Evolutionary conservation across 2,113 vertebrate species (phyloP).

Genomic region (Pelobates fuscus): DNA sequence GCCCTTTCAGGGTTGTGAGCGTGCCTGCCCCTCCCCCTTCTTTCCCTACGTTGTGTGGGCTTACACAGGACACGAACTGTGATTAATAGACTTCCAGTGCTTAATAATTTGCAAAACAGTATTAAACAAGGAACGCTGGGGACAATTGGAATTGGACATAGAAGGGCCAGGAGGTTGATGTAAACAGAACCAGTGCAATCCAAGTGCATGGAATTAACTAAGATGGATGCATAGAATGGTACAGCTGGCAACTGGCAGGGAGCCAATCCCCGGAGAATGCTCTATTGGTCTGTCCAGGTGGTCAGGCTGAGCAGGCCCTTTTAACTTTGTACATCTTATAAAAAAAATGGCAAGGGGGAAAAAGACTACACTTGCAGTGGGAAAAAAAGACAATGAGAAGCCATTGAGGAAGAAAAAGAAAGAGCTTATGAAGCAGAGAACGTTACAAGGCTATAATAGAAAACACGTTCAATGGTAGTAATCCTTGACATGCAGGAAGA

Average conservation of each 20-base stretch:
- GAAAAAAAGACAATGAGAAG: slow-evolving; percentile 78
- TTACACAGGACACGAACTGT: slow-evolving; percentile 84
- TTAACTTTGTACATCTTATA: slow-evolving; percentile 87
- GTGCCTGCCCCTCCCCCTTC: slow-evolving; percentile 75
- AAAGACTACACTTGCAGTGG: slow-evolving; percentile 73
- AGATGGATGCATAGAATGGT: slow-evolving; percentile 82
- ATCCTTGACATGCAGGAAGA: slow-evolving; percentile 83
- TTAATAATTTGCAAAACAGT: slow-evolving; percentile 92
- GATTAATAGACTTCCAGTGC: slow-evolving; percentile 88
- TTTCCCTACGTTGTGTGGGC: slow-evolving; percentile 83
- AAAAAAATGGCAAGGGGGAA: slow-evolving; percentile 63
- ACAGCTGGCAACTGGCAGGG: slow-evolving; percentile 86
- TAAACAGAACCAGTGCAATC: slow-evolving; percentile 81
- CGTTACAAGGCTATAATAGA: slow-evolving; percentile 85
- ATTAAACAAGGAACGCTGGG: slow-evolving; percentile 82
- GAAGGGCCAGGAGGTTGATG: slow-evolving; percentile 76
- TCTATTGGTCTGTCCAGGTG: slow-evolving; percentile 83
- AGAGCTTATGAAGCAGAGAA: slow-evolving; percentile 88
- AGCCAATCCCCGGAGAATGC: slow-evolving; percentile 75
- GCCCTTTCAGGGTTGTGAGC: slow-evolving; percentile 81
- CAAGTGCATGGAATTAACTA: slow-evolving; percentile 77
- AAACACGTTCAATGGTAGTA: slow-evolving; percentile 78
- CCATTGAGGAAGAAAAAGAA: slow-evolving; percentile 80
- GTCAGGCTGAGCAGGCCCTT: slow-evolving; percentile 78
- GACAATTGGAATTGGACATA: slow-evolving; percentile 80